A percentile compares a stretch with the other conserved stretches of the same genome.
phyloP scores from a whole-genome alignment of 1,140 invertebrate species.

The Drosophila quadrilineata region DNA sequence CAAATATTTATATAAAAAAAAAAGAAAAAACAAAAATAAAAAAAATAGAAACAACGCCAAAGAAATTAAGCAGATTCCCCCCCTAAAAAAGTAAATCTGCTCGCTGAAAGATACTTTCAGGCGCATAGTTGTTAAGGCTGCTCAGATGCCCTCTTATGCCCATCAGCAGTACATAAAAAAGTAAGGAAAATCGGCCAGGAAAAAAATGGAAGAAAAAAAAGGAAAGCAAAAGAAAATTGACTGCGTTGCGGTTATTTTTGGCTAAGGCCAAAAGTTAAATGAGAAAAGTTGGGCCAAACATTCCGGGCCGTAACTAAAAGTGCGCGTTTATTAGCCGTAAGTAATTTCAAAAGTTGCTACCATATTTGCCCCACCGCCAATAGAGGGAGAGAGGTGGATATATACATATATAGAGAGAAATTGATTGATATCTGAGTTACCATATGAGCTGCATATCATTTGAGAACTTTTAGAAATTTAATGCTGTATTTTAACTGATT shows the following conservation, averaged over 20 bases:
- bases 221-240: slow-evolving; percentile 1
- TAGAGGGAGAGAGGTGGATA: no score
- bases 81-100: slow-evolving; percentile 10
- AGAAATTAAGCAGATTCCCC: slow-evolving; percentile 52
- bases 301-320: slow-evolving; percentile 48
- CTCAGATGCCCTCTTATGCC: slow-evolving; percentile 10
- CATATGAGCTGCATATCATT: background rate
- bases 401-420: no score
- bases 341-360: slow-evolving; percentile 33
- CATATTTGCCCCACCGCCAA: no score
- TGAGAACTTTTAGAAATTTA: background rate
- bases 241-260: slow-evolving; percentile 26
- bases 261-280: slow-evolving; percentile 70
- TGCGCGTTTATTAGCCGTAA: slow-evolving; percentile 64
- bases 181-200: no score
- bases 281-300: slow-evolving; percentile 54
- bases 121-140: slow-evolving; percentile 31
- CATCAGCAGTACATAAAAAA: slow-evolving; percentile 72
- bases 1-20: slow-evolving; percentile 47
- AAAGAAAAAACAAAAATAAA: background rate
- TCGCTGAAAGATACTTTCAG: slow-evolving; percentile 29
- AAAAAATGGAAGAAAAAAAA: slow-evolving; percentile 32
- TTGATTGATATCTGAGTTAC: background rate
- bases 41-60: slow-evolving; percentile 18
- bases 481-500: slow-evolving; percentile 1